Conservation (phyloP, 1,140 invertebrate species). For the Triops cancriformis region DNA sequence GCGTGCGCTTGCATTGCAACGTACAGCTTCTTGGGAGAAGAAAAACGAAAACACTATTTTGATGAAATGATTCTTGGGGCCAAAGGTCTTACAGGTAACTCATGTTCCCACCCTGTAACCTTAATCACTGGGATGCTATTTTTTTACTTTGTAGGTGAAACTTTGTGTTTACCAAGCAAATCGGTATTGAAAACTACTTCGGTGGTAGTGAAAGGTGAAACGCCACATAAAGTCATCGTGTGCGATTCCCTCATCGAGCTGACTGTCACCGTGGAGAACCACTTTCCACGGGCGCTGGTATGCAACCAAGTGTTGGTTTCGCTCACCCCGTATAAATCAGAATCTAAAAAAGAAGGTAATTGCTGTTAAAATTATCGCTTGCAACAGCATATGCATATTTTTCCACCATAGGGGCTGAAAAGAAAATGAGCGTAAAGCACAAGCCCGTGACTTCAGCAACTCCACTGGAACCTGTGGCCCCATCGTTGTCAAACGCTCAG, state of each 20-base stretch:
- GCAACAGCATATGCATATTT: neutral
- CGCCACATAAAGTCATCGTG: constrained; percentile 41
- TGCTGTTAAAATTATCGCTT: neutral
- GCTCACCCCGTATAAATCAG: neutral
- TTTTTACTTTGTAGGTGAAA: neutral
- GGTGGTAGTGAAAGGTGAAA: neutral
- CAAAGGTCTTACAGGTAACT: constrained; percentile 35
- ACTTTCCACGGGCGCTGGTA: constrained; percentile 50
- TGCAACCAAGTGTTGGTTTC: constrained; percentile 33
- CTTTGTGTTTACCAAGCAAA: neutral
- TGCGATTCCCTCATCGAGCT: constrained; percentile 51
- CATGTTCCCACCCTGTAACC: neutral
- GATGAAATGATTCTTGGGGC: constrained; percentile 37
- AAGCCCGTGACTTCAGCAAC: constrained; percentile 25
- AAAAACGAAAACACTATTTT: constrained; percentile 40
- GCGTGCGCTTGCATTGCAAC: constrained; percentile 61
- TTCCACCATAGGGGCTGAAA: neutral
- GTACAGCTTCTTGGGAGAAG: constrained; percentile 49
- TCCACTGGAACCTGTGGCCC: neutral
- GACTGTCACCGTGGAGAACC: constrained; percentile 48
- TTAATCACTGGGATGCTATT: constrained; percentile 26
- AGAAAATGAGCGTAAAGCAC: constrained; percentile 26
- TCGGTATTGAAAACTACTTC: neutral
- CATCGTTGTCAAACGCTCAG: neutral
- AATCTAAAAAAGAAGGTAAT: neutral